Evolutionary conservation across 2,113 vertebrate genomes (phyloP).

Genomic region (Aspidoscelis tigris): DNA sequence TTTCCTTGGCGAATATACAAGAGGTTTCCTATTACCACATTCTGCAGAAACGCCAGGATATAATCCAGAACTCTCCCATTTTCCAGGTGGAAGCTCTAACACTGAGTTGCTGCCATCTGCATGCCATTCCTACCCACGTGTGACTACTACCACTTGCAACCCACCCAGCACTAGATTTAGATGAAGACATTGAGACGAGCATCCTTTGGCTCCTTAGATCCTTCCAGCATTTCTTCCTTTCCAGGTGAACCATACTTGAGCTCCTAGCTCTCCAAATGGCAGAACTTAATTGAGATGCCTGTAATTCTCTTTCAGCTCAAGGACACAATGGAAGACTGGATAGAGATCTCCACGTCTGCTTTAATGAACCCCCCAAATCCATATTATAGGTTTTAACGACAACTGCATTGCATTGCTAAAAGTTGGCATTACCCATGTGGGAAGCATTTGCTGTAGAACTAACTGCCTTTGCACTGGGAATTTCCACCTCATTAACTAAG

Average conservation of each 20-base stretch:
- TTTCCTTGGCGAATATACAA: background rate
- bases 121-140: background rate
- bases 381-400: background rate
- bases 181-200: background rate
- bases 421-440: background rate
- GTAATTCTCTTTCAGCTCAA: background rate
- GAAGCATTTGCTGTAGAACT: background rate
- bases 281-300: too few species aligned
- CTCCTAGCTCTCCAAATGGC: background rate
- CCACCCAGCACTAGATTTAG: background rate
- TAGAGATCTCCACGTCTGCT: background rate
- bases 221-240: background rate
- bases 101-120: too few species aligned
- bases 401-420: background rate
- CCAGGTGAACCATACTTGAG: background rate
- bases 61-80: too few species aligned
- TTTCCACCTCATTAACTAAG: too few species aligned
- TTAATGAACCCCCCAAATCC: background rate
- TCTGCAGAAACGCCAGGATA: too few species aligned
- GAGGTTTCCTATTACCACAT: background rate
- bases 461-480: background rate
- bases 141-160: background rate
- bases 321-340: background rate
- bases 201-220: background rate
- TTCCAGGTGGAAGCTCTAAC: too few species aligned